A percentile compares a stretch with the other conserved stretches of the same genome.
Evolutionary conservation across 1,140 invertebrate genomes (phyloP).

Genomic region (Temnothorax curvispinosus): DNA sequence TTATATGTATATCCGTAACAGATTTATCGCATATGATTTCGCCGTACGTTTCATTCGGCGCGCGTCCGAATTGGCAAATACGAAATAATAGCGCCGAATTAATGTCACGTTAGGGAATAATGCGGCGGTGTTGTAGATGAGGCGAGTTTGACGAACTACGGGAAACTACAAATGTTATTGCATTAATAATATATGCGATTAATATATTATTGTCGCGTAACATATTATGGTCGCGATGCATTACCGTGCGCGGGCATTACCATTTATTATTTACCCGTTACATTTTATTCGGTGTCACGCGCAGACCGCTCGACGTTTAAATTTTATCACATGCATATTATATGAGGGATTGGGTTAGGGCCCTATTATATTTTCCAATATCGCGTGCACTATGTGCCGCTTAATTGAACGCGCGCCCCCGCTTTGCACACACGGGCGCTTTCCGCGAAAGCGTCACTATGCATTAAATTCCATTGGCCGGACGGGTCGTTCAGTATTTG

Average conservation of each 20-base stretch:
- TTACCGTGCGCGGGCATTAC: constrained; percentile 22
- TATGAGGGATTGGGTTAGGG: constrained; percentile 49
- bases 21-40: neutral
- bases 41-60: neutral
- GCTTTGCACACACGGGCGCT: neutral
- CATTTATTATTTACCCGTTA: constrained; percentile 56
- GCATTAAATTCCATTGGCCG: constrained; percentile 54
- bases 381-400: constrained; percentile 6
- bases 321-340: constrained; percentile 58
- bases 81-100: constrained; percentile 44
- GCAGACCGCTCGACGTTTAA: constrained; percentile 40
- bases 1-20: no score
- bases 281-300: constrained; percentile 59
- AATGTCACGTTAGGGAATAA: constrained; percentile 40
- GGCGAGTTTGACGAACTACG: constrained; percentile 41
- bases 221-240: constrained; percentile 22
- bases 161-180: constrained; percentile 37
- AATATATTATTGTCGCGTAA: constrained; percentile 42
- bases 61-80: neutral
- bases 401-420: constrained; percentile 47
- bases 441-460: neutral
- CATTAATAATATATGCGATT: constrained; percentile 50
- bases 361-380: constrained; percentile 60
- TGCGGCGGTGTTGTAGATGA: neutral
- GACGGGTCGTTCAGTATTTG: constrained; percentile 51